A percentile compares a stretch with the other conserved stretches of the same genome.
Conservation (phyloP, 1,140 invertebrate genomes). For the Drosophila funebris region DNA sequence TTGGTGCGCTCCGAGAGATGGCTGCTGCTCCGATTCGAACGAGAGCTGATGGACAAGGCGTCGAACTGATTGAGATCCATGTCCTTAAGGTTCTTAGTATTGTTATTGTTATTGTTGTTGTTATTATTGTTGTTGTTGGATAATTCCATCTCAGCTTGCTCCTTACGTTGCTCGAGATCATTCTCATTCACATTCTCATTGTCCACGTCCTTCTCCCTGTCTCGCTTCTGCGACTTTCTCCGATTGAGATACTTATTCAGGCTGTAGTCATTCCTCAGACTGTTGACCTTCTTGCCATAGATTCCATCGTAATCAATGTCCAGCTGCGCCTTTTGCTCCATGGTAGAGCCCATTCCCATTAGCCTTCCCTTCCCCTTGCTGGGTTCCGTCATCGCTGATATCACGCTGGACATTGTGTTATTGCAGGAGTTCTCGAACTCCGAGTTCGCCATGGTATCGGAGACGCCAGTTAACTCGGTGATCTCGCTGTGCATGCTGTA, state of each 20-base stretch:
- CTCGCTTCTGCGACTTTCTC: slow-evolving; percentile 57
- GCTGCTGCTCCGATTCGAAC: slow-evolving; percentile 76
- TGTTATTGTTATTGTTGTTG: slow-evolving; percentile 51
- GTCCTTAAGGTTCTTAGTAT: slow-evolving; percentile 56
- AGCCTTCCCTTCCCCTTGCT: slow-evolving; percentile 1
- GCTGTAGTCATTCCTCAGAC: slow-evolving; percentile 76
- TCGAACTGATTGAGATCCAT: slow-evolving; percentile 75
- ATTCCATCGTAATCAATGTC: slow-evolving; percentile 62
- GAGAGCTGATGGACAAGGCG: slow-evolving; percentile 74
- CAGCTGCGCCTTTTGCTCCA: slow-evolving; percentile 38
- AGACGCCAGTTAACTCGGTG: slow-evolving; percentile 77
- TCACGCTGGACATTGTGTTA: slow-evolving; percentile 68
- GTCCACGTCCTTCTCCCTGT: slow-evolving; percentile 10
- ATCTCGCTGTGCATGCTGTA: slow-evolving; percentile 77
- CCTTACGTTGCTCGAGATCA: slow-evolving; percentile 23
- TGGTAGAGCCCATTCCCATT: not conserved
- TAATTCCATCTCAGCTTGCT: slow-evolving; percentile 37
- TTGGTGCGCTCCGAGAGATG: slow-evolving; percentile 80
- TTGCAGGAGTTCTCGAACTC: slow-evolving; percentile 69
- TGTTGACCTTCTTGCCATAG: slow-evolving; percentile 75
- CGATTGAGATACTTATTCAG: slow-evolving; percentile 81
- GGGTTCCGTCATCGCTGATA: slow-evolving; percentile 52
- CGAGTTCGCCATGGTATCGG: too few species aligned
- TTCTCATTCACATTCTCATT: not conserved
- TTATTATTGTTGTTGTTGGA: slow-evolving; percentile 31